Percentiles rank a stretch among this genome's conserved stretches.
phyloP scores from a whole-genome alignment of 2,888 invertebrate genomes.

The Ophonus ardosiacus region DNA sequence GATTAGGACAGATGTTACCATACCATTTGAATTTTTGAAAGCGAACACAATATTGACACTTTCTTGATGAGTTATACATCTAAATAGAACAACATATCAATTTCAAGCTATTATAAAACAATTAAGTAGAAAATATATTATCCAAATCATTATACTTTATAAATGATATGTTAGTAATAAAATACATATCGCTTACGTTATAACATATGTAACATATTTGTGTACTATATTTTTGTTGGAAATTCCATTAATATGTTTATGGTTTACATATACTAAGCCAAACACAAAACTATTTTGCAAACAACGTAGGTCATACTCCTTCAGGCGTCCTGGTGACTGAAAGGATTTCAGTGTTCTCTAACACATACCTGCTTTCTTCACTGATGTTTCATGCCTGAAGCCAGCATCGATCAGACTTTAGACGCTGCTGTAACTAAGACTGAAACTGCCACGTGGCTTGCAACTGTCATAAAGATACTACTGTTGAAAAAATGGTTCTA shows the following conservation, averaged over 20 bases:
- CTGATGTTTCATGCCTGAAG: constrained; percentile 41
- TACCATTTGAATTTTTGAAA: neutral
- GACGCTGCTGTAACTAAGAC: neutral
- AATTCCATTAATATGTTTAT: neutral
- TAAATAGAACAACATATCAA: neutral
- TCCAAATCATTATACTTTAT: neutral
- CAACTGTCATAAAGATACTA: constrained; percentile 1
- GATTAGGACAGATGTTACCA: neutral
- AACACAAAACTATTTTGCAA: neutral
- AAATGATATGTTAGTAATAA: neutral
- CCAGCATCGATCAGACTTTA: constrained; percentile 42
- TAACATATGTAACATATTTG: neutral
- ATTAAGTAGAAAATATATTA: neutral
- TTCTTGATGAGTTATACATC: neutral
- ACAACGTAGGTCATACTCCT: neutral
- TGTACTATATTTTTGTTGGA: neutral
- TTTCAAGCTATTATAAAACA: neutral
- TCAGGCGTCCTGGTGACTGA: constrained; percentile 37
- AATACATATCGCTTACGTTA: neutral
- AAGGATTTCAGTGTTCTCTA: constrained; percentile 59
- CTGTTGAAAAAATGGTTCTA: neutral
- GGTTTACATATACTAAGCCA: neutral
- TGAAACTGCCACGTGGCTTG: neutral
- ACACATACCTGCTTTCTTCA: constrained; percentile 56
- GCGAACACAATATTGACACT: neutral